A percentile compares a stretch with the other conserved stretches of the same genome.
These are phyloP conservation scores for Sandelia bainsii DNA, from an alignment of 2,797 vertebrate genomes.

Conservation along the genomic window DNA sequence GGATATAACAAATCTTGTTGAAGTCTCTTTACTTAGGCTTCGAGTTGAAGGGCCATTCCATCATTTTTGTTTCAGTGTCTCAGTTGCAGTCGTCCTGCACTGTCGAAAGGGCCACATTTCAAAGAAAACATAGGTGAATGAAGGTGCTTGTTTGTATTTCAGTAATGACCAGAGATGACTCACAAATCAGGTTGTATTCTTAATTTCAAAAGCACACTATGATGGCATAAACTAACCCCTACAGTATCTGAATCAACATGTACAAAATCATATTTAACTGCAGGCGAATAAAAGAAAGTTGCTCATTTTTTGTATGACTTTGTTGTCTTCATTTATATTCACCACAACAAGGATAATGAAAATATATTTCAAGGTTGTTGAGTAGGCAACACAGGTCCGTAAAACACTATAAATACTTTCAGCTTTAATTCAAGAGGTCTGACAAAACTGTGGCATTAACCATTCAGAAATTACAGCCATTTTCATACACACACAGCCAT, in stretches of 20 bases:
- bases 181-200: constrained; percentile 37
- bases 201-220: constrained; percentile 69
- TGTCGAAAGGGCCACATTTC: constrained; percentile 31
- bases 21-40: neutral
- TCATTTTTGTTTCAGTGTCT: constrained; percentile 3
- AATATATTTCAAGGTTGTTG: neutral
- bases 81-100: constrained; percentile 4
- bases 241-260: constrained; percentile 68
- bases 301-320: constrained; percentile 28
- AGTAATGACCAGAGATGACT: constrained; percentile 17
- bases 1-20: neutral
- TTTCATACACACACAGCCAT: no score
- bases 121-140: constrained; percentile 23
- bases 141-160: constrained; percentile 26
- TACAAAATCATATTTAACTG: constrained; percentile 64
- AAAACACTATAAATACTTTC: no score
- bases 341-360: neutral
- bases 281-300: constrained; percentile 74
- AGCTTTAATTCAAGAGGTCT: no score
- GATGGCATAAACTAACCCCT: constrained; percentile 32
- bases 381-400: neutral
- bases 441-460: no score
- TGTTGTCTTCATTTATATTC: neutral
- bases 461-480: no score
- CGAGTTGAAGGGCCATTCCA: neutral